Evolutionary conservation across 2,797 vertebrate genomes (phyloP), one percentile per base, ranked within the genome.

Genomic region (Etheostoma nigrum): DNA sequence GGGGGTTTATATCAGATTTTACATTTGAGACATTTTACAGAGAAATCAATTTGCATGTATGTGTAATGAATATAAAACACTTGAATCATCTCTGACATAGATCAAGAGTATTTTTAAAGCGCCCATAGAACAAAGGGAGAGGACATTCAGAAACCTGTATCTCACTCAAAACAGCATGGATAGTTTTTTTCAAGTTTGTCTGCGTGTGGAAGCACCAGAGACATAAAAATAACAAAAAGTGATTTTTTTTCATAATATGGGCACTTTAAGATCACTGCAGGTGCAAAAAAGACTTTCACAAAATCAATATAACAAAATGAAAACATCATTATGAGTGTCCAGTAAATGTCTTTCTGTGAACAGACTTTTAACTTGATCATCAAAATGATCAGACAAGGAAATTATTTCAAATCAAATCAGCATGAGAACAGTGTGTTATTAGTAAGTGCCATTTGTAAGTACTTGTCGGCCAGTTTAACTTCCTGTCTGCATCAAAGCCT

Each of bases 31-130:
- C n/a, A 54, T 72, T 65, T 67, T 8, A 57, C 47, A 59, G 67
- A 78, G 67, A 86, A 73, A 73, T 69, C 18, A 19, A 51, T 30
- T 55, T 70, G 52, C 48, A 51, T 42, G 23, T 36, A 76, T 84
- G 72, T 74, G 78, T 73, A 62, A 75, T 23, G 59, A 74, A 78
- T 61, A 58, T 71, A 74, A 64, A 81, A 64, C 53, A 51, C 74
- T 86, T 82, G 57, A 84, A 82, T 89, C 76, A 81, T 71, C 57
- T 71, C 47, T n/a, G 33, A 63, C 54, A 62, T 16, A n/a, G 27
- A 70, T 55, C 13, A 57, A 65, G 40, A 65, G 33, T 70, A 21
- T 67, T 78, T 79, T 78, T 30, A 30, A 30, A 30, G 30, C 5
- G 30, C 30, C 30, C 30, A 30, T 30, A 30, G 30, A 30, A 5